These are phyloP conservation scores for Sarcophilus harrisii DNA, from an alignment of 2,797 vertebrate genomes.

Conservation along the genomic window DNA sequence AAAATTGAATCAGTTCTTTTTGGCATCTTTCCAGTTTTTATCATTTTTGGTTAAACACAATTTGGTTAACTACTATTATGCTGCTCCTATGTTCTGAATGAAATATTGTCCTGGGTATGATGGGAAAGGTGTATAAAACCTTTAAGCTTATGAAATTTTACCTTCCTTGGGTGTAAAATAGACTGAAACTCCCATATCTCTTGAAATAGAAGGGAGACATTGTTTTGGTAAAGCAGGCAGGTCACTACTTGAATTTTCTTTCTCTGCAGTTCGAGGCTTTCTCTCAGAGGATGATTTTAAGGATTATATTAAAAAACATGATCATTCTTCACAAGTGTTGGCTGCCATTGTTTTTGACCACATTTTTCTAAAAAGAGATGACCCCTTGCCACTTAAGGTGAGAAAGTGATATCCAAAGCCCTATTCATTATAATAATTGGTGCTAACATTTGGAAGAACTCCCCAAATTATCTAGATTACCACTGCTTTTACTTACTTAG, in stretches of 20 bases:
- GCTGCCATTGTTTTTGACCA: conserved; percentile 93
- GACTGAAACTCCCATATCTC: neutral
- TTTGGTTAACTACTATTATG: neutral
- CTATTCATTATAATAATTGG: neutral
- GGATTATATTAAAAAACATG: conserved; percentile 89
- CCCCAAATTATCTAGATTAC: too few species aligned
- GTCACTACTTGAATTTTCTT: conserved; percentile 40
- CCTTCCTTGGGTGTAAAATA: neutral
- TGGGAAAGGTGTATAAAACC: neutral
- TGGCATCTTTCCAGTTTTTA: neutral
- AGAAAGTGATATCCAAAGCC: conserved; percentile 3
- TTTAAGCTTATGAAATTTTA: neutral
- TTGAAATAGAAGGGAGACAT: neutral
- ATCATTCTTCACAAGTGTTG: conserved; percentile 87
- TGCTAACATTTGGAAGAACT: neutral
- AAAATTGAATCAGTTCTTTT: neutral
- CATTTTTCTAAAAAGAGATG: conserved; percentile 85
- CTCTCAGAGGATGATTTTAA: conserved; percentile 91
- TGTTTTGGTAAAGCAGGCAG: neutral
- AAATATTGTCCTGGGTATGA: neutral
- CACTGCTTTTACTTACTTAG: neutral
- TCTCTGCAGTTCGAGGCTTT: conserved; percentile 89
- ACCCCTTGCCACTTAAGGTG: conserved; percentile 92
- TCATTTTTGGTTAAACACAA: neutral
- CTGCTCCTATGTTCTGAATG: neutral